These are phyloP conservation scores for Palythoa grandiflora DNA, from an alignment of 92 coral and sea anemone species.

Conservation along the genomic window DNA sequence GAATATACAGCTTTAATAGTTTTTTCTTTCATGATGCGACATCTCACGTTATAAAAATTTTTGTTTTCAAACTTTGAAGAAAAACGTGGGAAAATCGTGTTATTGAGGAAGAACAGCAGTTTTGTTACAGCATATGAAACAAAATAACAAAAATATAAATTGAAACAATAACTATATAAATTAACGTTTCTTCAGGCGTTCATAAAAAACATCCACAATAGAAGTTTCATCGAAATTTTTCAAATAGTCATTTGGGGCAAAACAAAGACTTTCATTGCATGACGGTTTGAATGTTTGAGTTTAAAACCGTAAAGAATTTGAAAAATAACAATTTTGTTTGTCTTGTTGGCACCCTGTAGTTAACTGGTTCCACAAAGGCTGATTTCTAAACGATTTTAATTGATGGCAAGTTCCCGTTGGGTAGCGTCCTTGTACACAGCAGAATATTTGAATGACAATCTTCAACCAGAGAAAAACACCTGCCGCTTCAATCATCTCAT, in stretches of 20 bases:
- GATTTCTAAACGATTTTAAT: conserved; percentile 29
- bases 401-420: conserved; percentile 35
- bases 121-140: not conserved
- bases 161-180: not conserved
- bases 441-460: conserved; percentile 36
- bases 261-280: conserved; percentile 30
- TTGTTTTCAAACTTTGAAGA: not conserved
- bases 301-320: not conserved
- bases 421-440: conserved; percentile 13
- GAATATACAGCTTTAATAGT: too few species aligned
- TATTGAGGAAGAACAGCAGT: not conserved
- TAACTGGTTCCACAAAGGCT: conserved; percentile 18
- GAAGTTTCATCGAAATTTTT: conserved; percentile 6
- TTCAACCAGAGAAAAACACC: conserved; percentile 33
- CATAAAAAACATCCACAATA: not conserved
- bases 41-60: not conserved
- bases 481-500: conserved; percentile 16
- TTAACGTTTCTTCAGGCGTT: not conserved
- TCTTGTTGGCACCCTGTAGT: conserved; percentile 31
- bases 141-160: not conserved
- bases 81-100: not conserved
- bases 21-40: not conserved
- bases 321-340: conserved; percentile 17
- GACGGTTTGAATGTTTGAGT: not conserved
- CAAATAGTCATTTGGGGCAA: conserved; percentile 4